Base-by-base conservation (phyloP, 2,888 invertebrate genomes). In the Thera obeliscata region DNA sequence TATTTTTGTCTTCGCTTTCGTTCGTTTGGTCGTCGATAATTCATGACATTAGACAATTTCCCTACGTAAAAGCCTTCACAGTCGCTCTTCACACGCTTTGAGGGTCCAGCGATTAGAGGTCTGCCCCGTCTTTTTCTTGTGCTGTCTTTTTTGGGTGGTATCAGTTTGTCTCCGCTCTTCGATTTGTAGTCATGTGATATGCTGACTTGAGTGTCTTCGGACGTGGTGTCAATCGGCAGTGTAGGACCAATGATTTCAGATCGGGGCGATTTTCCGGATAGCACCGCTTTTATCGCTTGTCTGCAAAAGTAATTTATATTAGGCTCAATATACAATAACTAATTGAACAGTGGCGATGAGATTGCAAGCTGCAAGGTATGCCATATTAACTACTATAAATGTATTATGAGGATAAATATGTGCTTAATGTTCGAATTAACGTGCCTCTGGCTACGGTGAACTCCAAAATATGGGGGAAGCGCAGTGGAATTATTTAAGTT, bases 101-200 rank as follows among this genome's bases (percentile, higher is more conserved):
- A 56, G 0, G 59, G 64, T 33, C 65, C 60, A 5, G 60, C 50
- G 22, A 63, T 63, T 41, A 2, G 41, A 22, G 63, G 54, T 11
- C 56, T 66, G 8, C 66, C 60, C 56, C n/a, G 49, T 54, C 69
- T 66, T 43, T 69, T 69, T 49, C 62, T 65, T 11, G 64, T 35
- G 5, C 41, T 59, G 22, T 60, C 36, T 7, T 61, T 36, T 49
- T 35, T 41, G 11, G 65, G 49, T n/a, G 46, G 12, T 0, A 35
- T 35, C 5, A 61, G 22, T 36, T 61, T 64, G 43, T 61, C 61
- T 12, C 65, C 62, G 33, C 61, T 65, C 8, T 65, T 65, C 3
- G 62, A 62, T 52, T 59, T 62, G 41, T 56, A 56, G 12, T 65
- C 59, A 0, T 65, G 22, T 5, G 54, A 22, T 43, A 50, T 35